Evolutionary conservation across 2,113 vertebrate species (phyloP).

Genomic region (Felis catus): F.catus_Fca126_mat1.0 CM031424.1:47272001-47272500

Average conservation of each 20-base stretch:
- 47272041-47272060: slow-evolving; percentile 77
- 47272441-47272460: slow-evolving; percentile 42
- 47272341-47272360: slow-evolving; percentile 41
- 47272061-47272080: slow-evolving; percentile 74
- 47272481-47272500: not conserved
- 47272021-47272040: slow-evolving; percentile 76
- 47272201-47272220: slow-evolving; percentile 39
- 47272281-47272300: slow-evolving; percentile 54
- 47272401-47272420: slow-evolving; percentile 41
- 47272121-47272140: slow-evolving; percentile 72
- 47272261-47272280: slow-evolving; percentile 54
- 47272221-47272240: not conserved
- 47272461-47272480: slow-evolving; percentile 53
- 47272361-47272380: slow-evolving; percentile 58
- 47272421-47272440: not conserved
- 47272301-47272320: slow-evolving; percentile 47
- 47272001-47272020: slow-evolving; percentile 52
- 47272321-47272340: slow-evolving; percentile 33
- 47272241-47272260: slow-evolving; percentile 37
- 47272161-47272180: slow-evolving; percentile 50
- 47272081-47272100: slow-evolving; percentile 71
- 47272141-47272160: slow-evolving; percentile 70
- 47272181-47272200: slow-evolving; percentile 31
- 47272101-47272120: slow-evolving; percentile 77
- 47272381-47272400: slow-evolving; percentile 53